These are phyloP conservation scores for Drosophila barbarae DNA, from an alignment of 2,888 invertebrate species.

Conservation along the genomic window DNA sequence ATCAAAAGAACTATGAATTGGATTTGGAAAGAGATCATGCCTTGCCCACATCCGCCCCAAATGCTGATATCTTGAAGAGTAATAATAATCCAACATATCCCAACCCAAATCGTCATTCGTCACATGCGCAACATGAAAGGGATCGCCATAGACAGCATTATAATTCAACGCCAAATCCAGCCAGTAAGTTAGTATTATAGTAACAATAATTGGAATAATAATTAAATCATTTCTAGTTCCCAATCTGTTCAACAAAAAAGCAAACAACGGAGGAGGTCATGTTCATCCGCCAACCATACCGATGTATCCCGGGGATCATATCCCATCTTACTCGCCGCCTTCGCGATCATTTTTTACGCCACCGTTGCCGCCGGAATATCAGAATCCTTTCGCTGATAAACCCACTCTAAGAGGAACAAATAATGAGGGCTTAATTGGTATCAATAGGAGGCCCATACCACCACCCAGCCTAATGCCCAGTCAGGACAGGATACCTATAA, in stretches of 20 bases:
- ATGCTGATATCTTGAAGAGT: conserved; percentile 88
- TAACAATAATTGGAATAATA: background rate
- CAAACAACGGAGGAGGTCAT: conserved; percentile 80
- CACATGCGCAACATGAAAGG: conserved; percentile 63
- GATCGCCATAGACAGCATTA: conserved; percentile 75
- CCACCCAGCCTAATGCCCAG: conserved; percentile 90
- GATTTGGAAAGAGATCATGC: conserved; percentile 88
- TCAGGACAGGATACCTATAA: conserved; percentile 90
- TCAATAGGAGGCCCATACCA: conserved; percentile 88
- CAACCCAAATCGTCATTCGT: conserved; percentile 83
- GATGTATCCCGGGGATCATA: conserved; percentile 83
- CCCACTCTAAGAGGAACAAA: conserved; percentile 89
- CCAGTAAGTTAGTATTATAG: conserved; percentile 62
- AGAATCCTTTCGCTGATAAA: conserved; percentile 93
- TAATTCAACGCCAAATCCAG: conserved; percentile 78
- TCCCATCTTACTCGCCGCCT: conserved; percentile 91
- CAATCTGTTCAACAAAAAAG: conserved; percentile 82
- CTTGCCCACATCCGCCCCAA: conserved; percentile 87
- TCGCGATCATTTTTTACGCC: conserved; percentile 90
- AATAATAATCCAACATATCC: conserved; percentile 88
- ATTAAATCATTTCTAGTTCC: conserved; percentile 74
- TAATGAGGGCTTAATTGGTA: conserved; percentile 81
- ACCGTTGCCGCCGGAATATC: conserved; percentile 90
- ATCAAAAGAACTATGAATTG: conserved; percentile 82
- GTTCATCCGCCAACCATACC: conserved; percentile 83